Conservation (phyloP, 2,113 vertebrate genomes). For the Lampris incognitus region DNA sequence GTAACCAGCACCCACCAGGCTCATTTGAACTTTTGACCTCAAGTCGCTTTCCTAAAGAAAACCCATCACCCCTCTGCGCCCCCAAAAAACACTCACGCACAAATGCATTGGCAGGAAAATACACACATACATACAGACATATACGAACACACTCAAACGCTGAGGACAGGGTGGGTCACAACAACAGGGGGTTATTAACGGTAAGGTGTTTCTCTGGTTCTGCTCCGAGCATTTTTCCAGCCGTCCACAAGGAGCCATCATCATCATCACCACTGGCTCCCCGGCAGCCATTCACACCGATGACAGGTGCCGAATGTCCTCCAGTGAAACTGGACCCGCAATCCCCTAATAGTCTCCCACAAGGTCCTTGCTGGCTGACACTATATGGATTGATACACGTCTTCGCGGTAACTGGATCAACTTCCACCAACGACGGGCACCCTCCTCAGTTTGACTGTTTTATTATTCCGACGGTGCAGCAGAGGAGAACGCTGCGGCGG, state of each 20-base stretch:
- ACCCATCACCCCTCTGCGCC: conserved; percentile 47
- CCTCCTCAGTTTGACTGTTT: conserved; percentile 62
- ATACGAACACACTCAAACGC: conserved; percentile 15
- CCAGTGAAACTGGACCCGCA: conserved; percentile 65
- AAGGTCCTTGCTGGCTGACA: background rate
- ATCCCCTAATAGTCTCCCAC: conserved; percentile 53
- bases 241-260: conserved; percentile 65
- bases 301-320: conserved; percentile 68
- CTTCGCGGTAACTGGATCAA: conserved; percentile 5
- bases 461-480: conserved; percentile 56
- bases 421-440: conserved; percentile 16
- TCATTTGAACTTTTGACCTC: conserved; percentile 48
- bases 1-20: background rate
- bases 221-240: conserved; percentile 58
- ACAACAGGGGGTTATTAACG: conserved; percentile 73
- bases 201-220: conserved; percentile 50
- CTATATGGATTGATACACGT: conserved; percentile 61
- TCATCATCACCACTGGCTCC: conserved; percentile 49
- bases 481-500: conserved; percentile 7
- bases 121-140: background rate
- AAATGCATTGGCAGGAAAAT: conserved; percentile 5
- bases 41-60: conserved; percentile 51
- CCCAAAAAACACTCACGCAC: conserved; percentile 49
- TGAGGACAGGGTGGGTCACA: conserved; percentile 22
- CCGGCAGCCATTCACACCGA: conserved; percentile 63